Evolutionary conservation across 2,797 vertebrate species (phyloP), one percentile per base, ranked within the genome.

Genomic region (Coregonus sp.): DNA sequence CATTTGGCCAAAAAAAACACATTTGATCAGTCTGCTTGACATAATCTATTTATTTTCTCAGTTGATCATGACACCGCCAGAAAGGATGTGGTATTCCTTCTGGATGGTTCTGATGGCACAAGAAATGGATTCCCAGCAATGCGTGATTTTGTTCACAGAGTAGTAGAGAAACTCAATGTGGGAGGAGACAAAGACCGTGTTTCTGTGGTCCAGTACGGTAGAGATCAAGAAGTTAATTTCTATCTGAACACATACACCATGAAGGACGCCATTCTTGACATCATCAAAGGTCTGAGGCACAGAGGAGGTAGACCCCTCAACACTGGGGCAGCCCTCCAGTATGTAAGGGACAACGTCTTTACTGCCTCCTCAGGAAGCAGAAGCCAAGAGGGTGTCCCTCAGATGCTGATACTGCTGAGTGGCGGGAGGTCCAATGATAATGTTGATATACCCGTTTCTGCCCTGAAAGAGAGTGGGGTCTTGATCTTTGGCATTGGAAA

Each of bases 121-220:
- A 86, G 90, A 81, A 87, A 77, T 1, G 89, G 90, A 79, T 96
- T 95, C 78, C 76, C 40, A 47, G 40, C 9, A 47, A 47, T 47
- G 40, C 40, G 40, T 47, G 7, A 47, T 11, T 47, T 47, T 47
- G 40, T 47, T 47, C 40, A 47, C 0, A 47, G 9, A 47, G 40
- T 47, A 47, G 7, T 47, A 11, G 40, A 47, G 40, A 47, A 47
- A 47, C 40, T 47, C 2, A 47, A 11, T 9, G 40, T 47, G 9
- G 40, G 9, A 11, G 40, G 9, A 11, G 9, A 47, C 40, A 47
- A 11, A 47, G 40, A 47, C 9, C 40, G 40, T 2, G 40, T 47
- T 11, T 47, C 40, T 47, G 40, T 47, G 40, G 40, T 47, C 9
- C 40, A 47, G 40, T 47, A 47, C 2, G 9, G 40, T 11, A 47